Conservation (phyloP, 2,113 vertebrate species). For the Dipodomys merriami region DNA sequence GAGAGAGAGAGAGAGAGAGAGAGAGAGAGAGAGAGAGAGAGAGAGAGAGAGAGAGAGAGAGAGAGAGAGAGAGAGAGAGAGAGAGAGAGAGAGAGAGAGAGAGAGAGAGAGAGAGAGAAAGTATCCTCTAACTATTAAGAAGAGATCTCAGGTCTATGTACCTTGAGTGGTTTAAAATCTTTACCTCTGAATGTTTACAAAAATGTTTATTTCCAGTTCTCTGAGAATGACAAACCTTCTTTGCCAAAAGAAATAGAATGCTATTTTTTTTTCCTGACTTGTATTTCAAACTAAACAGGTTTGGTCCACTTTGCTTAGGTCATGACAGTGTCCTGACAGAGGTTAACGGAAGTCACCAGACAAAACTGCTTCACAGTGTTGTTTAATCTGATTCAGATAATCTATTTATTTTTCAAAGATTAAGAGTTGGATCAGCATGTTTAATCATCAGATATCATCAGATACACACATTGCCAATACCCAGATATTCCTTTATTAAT, state of each 20-base stretch:
- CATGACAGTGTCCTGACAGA: slow-evolving; percentile 76
- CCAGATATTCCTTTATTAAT: background rate
- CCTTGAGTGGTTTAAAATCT: slow-evolving; percentile 28
- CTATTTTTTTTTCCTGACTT: slow-evolving; percentile 70
- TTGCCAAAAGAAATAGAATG: slow-evolving; percentile 52
- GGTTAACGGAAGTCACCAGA: slow-evolving; percentile 70
- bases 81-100: no score
- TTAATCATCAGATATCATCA: background rate
- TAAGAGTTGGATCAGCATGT: slow-evolving; percentile 19
- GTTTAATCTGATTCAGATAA: slow-evolving; percentile 74
- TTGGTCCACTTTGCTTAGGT: slow-evolving; percentile 75
- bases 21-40: no score
- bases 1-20: no score
- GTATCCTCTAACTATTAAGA: background rate
- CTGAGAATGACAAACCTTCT: slow-evolving; percentile 76
- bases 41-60: no score
- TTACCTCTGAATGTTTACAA: slow-evolving; percentile 64
- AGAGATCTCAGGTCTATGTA: background rate
- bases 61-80: no score
- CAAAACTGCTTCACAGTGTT: slow-evolving; percentile 73
- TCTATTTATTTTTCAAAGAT: slow-evolving; percentile 56
- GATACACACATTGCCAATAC: background rate
- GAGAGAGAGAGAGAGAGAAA: no score
- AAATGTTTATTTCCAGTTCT: slow-evolving; percentile 70
- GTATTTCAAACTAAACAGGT: slow-evolving; percentile 71